Base-by-base conservation (phyloP, 92 coral and sea anemone genomes). In the Palythoa heliodiscus region DNA sequence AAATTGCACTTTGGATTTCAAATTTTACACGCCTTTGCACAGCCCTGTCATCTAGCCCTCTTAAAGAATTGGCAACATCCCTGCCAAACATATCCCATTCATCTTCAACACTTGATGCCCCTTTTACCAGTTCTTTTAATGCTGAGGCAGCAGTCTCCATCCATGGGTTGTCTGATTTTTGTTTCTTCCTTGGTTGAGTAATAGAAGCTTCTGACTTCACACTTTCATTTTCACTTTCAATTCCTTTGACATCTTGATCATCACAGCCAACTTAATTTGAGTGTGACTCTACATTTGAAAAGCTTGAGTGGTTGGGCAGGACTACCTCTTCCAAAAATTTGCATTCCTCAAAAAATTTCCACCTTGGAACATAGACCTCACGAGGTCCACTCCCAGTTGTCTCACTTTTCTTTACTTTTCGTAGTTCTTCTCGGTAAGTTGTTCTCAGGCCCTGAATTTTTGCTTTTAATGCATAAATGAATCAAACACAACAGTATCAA, bases 401-500 rank as follows among this genome's bases (percentile, higher is more conserved):
- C 70, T 89, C 73, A 52, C 83, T 70, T 85, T 89, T 89, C 79
- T 76, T 89, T 15, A 89, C 75, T 73, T 89, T 89, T 37, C 87
- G 64, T 14, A 89, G 78, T 86, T 89, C 92, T 73, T 89, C 92
- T 48, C 92, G 75, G 78, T 72, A 89, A 11, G 85, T 52, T 14
- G 87, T 89, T 66, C 90, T 82, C 40, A 89, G 71, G 76, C 92
- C 87, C 74, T 86, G 89, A 68, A 89, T 89, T 81, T 89, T 89
- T 40, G 86, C 92, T 86, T 69, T 19, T 29, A 16, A 75, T 12
- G 13, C 55, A 52, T 52, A 52, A 52, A 52, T 52, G 55, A 52
- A 52, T 52, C 55, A 52, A 52, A 52, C 55, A 52, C 2, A 52
- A 52, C 55, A 52, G 55, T 52, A 52, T 52, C 55, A 52, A 52